phyloP scores from a whole-genome alignment of 2,888 invertebrate genomes.

The Dioctria rufipes region DNA sequence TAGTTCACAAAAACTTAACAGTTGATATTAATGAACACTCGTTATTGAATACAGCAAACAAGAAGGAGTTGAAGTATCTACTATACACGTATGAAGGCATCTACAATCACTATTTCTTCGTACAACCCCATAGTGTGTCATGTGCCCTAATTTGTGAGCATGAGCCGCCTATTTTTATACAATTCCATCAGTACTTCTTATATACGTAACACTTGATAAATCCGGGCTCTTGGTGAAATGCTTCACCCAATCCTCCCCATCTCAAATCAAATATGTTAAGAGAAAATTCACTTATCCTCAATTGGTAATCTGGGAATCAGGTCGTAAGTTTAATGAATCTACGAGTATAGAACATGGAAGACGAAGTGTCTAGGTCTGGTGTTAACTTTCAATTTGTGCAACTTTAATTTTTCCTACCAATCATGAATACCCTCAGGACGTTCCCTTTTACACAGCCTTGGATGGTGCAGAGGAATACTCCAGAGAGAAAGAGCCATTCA shows the following conservation, averaged over 20 bases:
- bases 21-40: background rate
- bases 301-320: conserved; percentile 35
- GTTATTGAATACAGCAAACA: background rate
- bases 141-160: background rate
- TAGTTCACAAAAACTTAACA: background rate
- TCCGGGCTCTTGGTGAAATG: background rate
- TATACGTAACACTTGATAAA: conserved; percentile 26
- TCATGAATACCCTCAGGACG: conserved; percentile 6
- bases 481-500: conserved; percentile 34
- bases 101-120: background rate
- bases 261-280: background rate
- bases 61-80: background rate
- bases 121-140: background rate
- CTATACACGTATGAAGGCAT: background rate
- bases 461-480: conserved; percentile 2
- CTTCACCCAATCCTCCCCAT: background rate
- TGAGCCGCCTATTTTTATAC: background rate
- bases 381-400: conserved; percentile 45
- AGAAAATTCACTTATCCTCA: conserved; percentile 41
- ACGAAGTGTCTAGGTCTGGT: conserved; percentile 1
- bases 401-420: conserved; percentile 30
- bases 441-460: background rate
- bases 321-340: conserved; percentile 50
- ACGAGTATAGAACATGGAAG: background rate
- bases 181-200: conserved; percentile 8